Evolutionary conservation across 2,888 invertebrate species (phyloP).

Genomic region (Epinotia ramella): DNA sequence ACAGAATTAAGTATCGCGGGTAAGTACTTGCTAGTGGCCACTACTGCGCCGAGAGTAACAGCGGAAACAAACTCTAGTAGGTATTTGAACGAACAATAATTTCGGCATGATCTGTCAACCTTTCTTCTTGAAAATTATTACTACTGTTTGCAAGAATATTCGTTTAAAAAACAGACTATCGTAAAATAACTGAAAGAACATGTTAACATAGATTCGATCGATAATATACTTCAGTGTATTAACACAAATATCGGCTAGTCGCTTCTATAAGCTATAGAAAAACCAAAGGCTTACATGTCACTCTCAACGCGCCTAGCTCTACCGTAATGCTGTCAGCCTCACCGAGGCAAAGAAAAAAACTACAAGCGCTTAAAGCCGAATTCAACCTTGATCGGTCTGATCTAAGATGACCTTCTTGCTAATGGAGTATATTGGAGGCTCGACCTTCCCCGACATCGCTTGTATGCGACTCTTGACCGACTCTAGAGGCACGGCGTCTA

Average conservation of each 20-base stretch:
- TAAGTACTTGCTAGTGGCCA: slow-evolving; percentile 57
- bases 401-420: slow-evolving; percentile 78
- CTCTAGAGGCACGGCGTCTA: slow-evolving; percentile 73
- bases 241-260: background rate
- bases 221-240: background rate
- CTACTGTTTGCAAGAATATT: no score
- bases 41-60: slow-evolving; percentile 30
- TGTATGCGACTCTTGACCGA: slow-evolving; percentile 79
- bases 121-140: background rate
- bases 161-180: background rate
- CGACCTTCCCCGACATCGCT: slow-evolving; percentile 74
- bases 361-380: slow-evolving; percentile 63
- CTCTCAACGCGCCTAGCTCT: slow-evolving; percentile 51
- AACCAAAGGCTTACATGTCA: slow-evolving; percentile 1
- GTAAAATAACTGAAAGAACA: no score
- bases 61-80: slow-evolving; percentile 36
- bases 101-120: background rate
- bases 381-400: slow-evolving; percentile 74
- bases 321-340: slow-evolving; percentile 64
- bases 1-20: slow-evolving; percentile 55
- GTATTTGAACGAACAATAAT: background rate
- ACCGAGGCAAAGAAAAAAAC: slow-evolving; percentile 55
- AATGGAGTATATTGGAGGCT: slow-evolving; percentile 78
- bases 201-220: background rate
- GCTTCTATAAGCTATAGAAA: slow-evolving; percentile 10